Conservation (phyloP, 2,797 vertebrate genomes). For the Syngnathus rostellatus region DNA sequence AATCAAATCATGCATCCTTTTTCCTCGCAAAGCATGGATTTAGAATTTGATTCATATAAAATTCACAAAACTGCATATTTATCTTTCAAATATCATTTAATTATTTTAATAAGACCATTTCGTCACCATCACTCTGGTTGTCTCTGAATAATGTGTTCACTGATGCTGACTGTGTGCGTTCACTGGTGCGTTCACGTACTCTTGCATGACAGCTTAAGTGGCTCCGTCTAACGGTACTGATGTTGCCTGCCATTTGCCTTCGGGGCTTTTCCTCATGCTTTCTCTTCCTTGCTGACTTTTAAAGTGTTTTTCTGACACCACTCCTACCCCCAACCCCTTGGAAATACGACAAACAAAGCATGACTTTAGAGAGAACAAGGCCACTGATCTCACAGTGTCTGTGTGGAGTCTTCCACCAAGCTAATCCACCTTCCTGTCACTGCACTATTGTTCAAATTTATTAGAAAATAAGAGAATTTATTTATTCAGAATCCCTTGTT, state of each 20-base stretch:
- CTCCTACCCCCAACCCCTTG: conserved; percentile 19
- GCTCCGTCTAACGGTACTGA: conserved; percentile 70
- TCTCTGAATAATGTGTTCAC: conserved; percentile 47
- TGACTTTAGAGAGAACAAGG: conserved; percentile 66
- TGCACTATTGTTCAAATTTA: too few species aligned
- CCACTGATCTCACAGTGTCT: conserved; percentile 66
- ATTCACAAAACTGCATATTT: neutral
- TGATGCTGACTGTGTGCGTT: conserved; percentile 56
- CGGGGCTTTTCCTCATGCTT: conserved; percentile 67
- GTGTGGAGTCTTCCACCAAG: conserved; percentile 40
- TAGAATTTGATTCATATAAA: neutral
- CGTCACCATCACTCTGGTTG: conserved; percentile 23
- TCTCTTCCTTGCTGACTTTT: conserved; percentile 71
- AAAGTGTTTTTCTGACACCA: conserved; percentile 62
- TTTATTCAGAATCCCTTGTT: too few species aligned
- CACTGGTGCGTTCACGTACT: conserved; percentile 56
- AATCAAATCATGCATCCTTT: neutral
- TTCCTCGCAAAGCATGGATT: neutral
- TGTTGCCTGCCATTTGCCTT: conserved; percentile 69
- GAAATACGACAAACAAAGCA: conserved; percentile 72
- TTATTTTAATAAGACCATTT: conserved; percentile 6
- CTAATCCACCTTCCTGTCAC: conserved; percentile 1
- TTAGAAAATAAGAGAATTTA: neutral
- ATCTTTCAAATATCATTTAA: neutral
- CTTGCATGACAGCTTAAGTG: conserved; percentile 71